Evolutionary conservation across 2,888 invertebrate genomes (phyloP).

Genomic region (Heliconius hortense): DNA sequence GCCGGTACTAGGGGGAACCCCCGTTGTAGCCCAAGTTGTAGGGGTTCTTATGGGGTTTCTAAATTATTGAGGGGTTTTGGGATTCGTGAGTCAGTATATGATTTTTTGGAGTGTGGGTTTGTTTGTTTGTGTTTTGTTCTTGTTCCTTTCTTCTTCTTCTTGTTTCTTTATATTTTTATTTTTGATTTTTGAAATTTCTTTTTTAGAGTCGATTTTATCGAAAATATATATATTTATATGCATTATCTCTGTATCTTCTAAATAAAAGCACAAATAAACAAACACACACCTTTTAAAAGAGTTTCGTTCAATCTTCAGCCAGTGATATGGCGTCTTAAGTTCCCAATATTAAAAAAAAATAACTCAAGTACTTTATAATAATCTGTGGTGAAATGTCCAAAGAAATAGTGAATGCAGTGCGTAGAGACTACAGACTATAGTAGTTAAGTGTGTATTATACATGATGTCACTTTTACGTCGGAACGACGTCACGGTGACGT

Average conservation of each 20-base stretch:
- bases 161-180: neutral
- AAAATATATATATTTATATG: neutral
- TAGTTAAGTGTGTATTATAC: conserved; percentile 54
- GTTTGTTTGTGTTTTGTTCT: neutral
- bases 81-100: neutral
- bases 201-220: neutral
- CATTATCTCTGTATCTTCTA: neutral
- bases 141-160: neutral
- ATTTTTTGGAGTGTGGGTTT: neutral
- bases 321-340: conserved; percentile 28
- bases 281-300: neutral
- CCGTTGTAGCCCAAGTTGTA: neutral
- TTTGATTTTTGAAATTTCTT: neutral
- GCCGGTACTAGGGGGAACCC: conserved; percentile 43
- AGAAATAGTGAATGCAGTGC: conserved; percentile 53
- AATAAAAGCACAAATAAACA: neutral
- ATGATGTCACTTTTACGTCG: conserved; percentile 24
- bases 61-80: neutral
- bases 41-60: neutral
- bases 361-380: conserved; percentile 27
- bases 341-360: conserved; percentile 4
- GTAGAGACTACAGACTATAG: conserved; percentile 60
- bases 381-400: conserved; percentile 35
- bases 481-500: conserved; percentile 21
- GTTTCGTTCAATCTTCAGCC: conserved; percentile 6